These are phyloP conservation scores for Lathamus discolor DNA, from an alignment of 2,113 vertebrate genomes.

Conservation along the genomic window DNA sequence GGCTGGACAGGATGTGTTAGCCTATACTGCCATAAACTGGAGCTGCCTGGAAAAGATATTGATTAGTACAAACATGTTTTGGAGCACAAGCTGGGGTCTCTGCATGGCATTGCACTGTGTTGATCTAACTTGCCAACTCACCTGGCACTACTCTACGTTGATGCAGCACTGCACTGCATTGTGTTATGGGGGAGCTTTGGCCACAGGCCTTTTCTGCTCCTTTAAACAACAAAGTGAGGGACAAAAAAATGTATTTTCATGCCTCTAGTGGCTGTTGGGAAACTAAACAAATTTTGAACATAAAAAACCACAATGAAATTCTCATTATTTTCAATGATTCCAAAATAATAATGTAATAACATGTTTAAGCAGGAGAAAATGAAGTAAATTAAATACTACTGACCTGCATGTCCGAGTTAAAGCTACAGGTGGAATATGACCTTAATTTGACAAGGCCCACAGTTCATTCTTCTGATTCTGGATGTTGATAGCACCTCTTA, in stretches of 20 bases:
- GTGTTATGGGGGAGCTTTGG: not conserved
- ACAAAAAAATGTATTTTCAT: not conserved
- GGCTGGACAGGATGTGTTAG: not conserved
- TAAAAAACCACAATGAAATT: not conserved
- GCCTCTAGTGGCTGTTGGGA: not conserved
- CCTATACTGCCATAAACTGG: not conserved
- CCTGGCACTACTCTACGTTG: not conserved
- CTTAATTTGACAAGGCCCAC: not conserved
- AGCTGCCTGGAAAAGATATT: not conserved
- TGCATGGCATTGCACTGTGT: fast-evolving
- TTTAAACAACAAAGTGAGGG: not conserved
- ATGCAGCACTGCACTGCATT: fast-evolving
- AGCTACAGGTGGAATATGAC: not conserved
- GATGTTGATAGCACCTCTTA: not conserved
- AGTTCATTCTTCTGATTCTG: not conserved
- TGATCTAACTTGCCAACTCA: not conserved
- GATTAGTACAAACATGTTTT: not conserved
- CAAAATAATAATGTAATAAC: not conserved
- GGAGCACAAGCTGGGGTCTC: not conserved
- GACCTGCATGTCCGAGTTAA: not conserved
- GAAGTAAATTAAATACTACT: not conserved
- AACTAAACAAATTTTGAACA: not conserved
- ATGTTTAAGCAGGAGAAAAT: not conserved
- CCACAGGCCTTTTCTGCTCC: not conserved
- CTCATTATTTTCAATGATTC: not conserved